Conservation (phyloP, 2,113 vertebrate genomes). For the Poeciliopsis occidentalis region DNA sequence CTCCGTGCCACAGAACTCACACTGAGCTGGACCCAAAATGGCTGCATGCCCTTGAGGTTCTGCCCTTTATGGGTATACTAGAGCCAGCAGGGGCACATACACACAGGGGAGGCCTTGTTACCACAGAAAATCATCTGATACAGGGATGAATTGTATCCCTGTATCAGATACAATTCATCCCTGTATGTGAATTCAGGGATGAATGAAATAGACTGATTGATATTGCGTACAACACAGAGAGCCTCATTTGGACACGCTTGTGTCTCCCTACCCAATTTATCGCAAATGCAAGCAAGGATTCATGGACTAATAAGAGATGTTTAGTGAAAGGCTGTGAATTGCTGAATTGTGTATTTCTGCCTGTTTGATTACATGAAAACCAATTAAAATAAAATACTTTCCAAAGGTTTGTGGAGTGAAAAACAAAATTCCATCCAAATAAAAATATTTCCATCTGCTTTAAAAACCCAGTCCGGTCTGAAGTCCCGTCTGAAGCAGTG, state of each 20-base stretch:
- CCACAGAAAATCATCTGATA: background rate
- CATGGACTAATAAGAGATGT: constrained; percentile 83
- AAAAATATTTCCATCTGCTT: background rate
- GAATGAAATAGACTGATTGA: constrained; percentile 72
- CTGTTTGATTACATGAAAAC: constrained; percentile 14
- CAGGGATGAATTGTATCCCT: background rate
- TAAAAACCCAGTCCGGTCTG: background rate
- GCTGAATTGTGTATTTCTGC: constrained; percentile 6
- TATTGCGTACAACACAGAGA: constrained; percentile 78
- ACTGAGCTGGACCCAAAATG: constrained; percentile 46
- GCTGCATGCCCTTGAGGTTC: constrained; percentile 58
- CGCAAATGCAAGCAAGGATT: constrained; percentile 75
- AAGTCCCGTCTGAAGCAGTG: background rate
- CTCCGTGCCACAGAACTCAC: background rate
- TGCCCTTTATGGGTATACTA: constrained; percentile 24
- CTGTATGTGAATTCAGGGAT: too few relatives aligned
- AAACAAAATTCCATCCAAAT: background rate
- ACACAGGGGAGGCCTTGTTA: constrained; percentile 1
- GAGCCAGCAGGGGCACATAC: background rate
- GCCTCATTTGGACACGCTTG: constrained; percentile 77
- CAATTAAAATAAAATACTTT: accelerated
- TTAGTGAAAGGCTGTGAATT: constrained; percentile 49
- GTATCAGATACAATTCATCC: too few relatives aligned
- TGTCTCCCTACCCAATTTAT: constrained; percentile 78
- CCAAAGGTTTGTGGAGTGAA: constrained; percentile 11